A percentile compares a stretch with the other conserved stretches of the same genome.
Conservation (phyloP, 2,113 vertebrate species). For the Vidua chalybeata region DNA sequence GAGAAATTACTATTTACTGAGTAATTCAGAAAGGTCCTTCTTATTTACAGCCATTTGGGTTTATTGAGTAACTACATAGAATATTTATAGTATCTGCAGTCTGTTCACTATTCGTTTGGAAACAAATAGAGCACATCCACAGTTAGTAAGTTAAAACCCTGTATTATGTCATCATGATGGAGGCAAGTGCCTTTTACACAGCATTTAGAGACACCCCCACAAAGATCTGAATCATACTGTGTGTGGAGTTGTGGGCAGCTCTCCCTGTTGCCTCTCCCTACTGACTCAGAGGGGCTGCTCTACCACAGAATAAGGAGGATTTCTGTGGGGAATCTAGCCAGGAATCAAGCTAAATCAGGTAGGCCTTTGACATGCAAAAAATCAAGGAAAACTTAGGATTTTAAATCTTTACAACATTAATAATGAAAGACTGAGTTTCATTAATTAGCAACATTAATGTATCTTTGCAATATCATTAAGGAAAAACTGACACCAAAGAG, state of each 20-base stretch:
- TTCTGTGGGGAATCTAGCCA: not conserved
- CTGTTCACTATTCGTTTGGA: conserved; percentile 15
- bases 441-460: not conserved
- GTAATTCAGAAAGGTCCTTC: conserved; percentile 25
- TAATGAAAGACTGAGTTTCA: not conserved
- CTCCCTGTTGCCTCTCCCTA: not conserved
- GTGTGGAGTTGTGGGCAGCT: not conserved
- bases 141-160: conserved; percentile 21
- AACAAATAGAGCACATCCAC: not conserved
- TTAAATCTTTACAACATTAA: not conserved
- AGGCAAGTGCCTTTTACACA: not conserved
- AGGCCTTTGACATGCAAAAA: not conserved
- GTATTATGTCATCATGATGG: not conserved
- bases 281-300: not conserved
- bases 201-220: not conserved
- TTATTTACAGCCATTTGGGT: not conserved
- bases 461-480: not conserved
- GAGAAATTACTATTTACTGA: not conserved
- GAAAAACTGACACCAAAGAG: not conserved
- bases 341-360: not conserved
- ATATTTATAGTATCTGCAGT: not conserved
- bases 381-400: not conserved
- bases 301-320: not conserved
- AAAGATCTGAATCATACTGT: not conserved
- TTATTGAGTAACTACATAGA: conserved; percentile 3